Percentiles rank a stretch among this genome's conserved stretches.
phyloP scores from a whole-genome alignment of 1,140 invertebrate genomes.

The Pseudomyrmex gracilis region DNA sequence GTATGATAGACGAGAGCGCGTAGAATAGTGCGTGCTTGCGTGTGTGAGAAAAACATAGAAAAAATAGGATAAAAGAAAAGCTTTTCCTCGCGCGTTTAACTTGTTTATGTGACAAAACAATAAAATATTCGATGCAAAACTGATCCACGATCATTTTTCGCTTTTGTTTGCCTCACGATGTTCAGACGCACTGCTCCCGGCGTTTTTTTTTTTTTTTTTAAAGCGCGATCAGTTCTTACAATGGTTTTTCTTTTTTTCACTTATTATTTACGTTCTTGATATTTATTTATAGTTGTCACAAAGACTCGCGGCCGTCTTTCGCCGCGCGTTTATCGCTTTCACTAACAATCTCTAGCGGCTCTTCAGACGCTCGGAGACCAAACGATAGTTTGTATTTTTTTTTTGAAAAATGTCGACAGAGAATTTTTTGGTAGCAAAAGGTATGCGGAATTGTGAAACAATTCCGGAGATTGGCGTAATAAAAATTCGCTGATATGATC shows the following conservation, averaged over 20 bases:
- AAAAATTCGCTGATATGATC: neutral
- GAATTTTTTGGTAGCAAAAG: slow-evolving; percentile 26
- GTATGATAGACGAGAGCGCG: slow-evolving; percentile 59
- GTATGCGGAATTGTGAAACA: neutral
- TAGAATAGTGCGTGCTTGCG: slow-evolving; percentile 39
- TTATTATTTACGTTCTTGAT: neutral
- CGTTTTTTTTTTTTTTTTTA: neutral
- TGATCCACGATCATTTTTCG: slow-evolving; percentile 25
- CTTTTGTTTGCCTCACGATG: neutral
- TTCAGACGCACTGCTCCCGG: slow-evolving; percentile 21
- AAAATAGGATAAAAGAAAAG: slow-evolving; percentile 46
- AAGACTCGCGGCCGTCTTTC: neutral
- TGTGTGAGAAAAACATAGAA: slow-evolving; percentile 33
- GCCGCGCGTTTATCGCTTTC: slow-evolving; percentile 15
- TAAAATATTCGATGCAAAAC: neutral
- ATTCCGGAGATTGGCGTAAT: slow-evolving; percentile 9
- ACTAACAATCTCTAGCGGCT: slow-evolving; percentile 68
- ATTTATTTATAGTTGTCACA: too few relatives aligned
- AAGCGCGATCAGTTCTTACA: neutral
- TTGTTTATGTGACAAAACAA: neutral
- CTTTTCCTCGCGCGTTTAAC: slow-evolving; percentile 59
- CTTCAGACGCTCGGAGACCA: slow-evolving; percentile 29
- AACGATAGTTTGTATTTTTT: slow-evolving; percentile 31
- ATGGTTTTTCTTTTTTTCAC: slow-evolving; percentile 3
- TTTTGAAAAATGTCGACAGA: slow-evolving; percentile 1